These are phyloP conservation scores for Montipora cactus DNA, from an alignment of 64 coral and sea anemone species.

Conservation along the genomic window DNA sequence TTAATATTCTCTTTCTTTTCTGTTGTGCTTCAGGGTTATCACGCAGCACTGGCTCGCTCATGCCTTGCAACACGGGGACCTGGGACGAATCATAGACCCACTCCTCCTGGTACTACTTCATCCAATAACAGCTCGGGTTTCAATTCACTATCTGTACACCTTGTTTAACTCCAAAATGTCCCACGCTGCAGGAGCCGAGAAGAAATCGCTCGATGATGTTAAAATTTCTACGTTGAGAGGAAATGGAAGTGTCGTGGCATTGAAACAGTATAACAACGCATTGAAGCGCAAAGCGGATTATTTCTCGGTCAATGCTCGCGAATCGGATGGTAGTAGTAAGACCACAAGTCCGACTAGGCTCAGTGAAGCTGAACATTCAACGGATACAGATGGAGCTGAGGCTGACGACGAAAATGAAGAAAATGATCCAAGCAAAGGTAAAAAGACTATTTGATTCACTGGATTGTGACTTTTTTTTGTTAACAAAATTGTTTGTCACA, in stretches of 20 bases:
- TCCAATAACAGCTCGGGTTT: constrained; percentile 84
- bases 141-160: constrained; percentile 74
- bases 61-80: constrained; percentile 93
- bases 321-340: constrained; percentile 1
- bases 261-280: not conserved
- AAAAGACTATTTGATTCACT: not conserved
- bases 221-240: not conserved
- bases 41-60: constrained; percentile 93
- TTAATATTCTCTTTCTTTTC: not conserved
- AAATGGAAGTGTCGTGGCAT: not conserved
- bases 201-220: not conserved
- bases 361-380: constrained; percentile 45
- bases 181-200: not conserved
- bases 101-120: constrained; percentile 88
- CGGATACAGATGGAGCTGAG: constrained; percentile 55
- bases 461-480: not conserved
- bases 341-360: constrained; percentile 13
- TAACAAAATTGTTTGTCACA: not conserved
- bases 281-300: not conserved
- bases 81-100: constrained; percentile 95
- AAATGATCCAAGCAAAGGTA: constrained; percentile 27
- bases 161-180: constrained; percentile 22
- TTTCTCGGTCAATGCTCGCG: constrained; percentile 6
- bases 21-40: constrained; percentile 60
- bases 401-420: constrained; percentile 52